Conservation (phyloP, 2,797 vertebrate genomes). For the Gymnothorax javanicus region DNA sequence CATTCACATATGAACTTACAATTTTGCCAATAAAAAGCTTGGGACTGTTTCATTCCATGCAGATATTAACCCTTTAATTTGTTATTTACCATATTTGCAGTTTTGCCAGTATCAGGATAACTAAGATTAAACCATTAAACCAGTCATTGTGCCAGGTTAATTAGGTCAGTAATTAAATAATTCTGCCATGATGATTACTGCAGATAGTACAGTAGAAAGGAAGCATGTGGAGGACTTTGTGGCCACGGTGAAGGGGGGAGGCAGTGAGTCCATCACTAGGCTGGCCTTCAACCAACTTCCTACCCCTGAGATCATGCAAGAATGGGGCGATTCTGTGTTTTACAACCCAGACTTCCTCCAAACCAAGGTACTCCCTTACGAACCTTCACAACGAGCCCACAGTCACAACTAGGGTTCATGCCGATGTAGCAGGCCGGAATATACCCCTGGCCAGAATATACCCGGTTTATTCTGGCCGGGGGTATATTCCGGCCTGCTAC, state of each 20-base stretch:
- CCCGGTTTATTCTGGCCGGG: too few species aligned
- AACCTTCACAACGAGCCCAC: not conserved
- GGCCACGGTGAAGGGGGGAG: constrained; percentile 77
- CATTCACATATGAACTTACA: too few species aligned
- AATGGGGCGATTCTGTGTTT: constrained; percentile 86
- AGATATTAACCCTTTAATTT: too few species aligned
- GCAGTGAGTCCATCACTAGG: constrained; percentile 74
- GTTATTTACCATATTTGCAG: too few species aligned
- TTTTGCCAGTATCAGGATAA: not conserved
- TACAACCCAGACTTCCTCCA: constrained; percentile 86
- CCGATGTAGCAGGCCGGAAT: too few species aligned
- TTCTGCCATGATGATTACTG: not conserved
- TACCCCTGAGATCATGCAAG: constrained; percentile 76
- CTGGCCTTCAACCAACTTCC: constrained; percentile 80
- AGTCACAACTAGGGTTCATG: not conserved
- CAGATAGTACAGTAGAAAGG: constrained; percentile 50
- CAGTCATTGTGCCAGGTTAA: not conserved
- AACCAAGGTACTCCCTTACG: constrained; percentile 69
- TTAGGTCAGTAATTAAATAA: not conserved
- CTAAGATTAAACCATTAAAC: not conserved
- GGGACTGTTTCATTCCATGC: too few species aligned
- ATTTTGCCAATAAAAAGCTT: too few species aligned
- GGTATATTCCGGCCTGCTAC: too few species aligned
- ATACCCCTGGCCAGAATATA: too few species aligned
- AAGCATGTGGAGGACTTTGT: constrained; percentile 80